Evolutionary conservation across 2,797 vertebrate species (phyloP).

Genomic region (Alcedo atthis): DNA sequence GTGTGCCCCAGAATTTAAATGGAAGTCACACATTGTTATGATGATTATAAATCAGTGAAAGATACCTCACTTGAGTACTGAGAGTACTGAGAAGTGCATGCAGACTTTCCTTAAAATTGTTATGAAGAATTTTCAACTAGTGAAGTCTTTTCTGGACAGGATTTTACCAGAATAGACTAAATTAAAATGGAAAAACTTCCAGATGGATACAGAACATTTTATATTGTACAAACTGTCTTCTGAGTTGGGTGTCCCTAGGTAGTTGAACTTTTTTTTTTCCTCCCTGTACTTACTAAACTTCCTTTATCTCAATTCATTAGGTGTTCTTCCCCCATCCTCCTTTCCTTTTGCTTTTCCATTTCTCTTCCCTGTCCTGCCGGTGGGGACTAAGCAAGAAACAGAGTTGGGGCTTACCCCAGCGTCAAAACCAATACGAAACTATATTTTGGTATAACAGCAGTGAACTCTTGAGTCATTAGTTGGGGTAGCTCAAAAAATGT

Average conservation of each 20-base stretch:
- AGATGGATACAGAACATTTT: background rate
- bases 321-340: background rate
- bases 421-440: background rate
- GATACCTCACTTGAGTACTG: background rate
- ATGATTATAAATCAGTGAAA: background rate
- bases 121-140: background rate
- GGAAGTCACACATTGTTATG: background rate
- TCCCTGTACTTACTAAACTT: background rate
- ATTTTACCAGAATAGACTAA: background rate
- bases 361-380: background rate
- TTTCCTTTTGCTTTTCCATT: accelerated
- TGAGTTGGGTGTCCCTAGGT: background rate
- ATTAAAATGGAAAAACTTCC: background rate
- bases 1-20: background rate
- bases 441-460: background rate
- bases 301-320: background rate
- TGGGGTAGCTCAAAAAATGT: background rate
- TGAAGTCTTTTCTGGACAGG: background rate
- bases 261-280: background rate
- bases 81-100: background rate
- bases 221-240: background rate
- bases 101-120: background rate
- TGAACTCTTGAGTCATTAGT: background rate
- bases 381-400: background rate
- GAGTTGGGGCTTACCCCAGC: background rate